Conservation (phyloP, 2,888 invertebrate genomes). For the Girardia tigrina region DNA sequence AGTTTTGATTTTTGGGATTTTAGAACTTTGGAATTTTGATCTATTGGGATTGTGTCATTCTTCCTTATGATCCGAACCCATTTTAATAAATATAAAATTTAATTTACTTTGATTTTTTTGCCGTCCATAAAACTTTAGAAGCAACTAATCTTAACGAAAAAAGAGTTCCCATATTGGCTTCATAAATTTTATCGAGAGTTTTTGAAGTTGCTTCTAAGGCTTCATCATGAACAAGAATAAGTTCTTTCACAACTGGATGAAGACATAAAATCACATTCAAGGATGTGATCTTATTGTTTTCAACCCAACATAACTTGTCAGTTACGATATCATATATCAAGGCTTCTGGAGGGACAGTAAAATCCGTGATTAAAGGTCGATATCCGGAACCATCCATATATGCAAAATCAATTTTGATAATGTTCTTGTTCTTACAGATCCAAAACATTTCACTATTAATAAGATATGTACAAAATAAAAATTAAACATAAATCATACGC, state of each 20-base stretch:
- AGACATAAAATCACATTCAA: neutral
- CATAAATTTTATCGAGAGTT: neutral
- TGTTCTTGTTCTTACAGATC: neutral
- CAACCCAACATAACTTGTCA: neutral
- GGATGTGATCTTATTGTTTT: neutral
- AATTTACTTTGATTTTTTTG: neutral
- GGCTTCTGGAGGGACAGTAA: neutral
- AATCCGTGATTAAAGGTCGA: neutral
- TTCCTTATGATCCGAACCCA: too few relatives aligned
- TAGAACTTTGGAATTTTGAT: too few relatives aligned
- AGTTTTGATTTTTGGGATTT: too few relatives aligned
- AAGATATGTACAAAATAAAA: neutral
- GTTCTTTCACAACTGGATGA: neutral
- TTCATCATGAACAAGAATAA: neutral
- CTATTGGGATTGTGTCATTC: too few relatives aligned
- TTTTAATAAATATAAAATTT: too few relatives aligned
- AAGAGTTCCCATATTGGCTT: neutral
- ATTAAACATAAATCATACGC: neutral
- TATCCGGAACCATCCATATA: neutral
- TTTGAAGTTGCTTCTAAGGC: constrained; percentile 3
- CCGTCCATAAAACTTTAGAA: neutral
- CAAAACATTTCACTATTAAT: constrained; percentile 7
- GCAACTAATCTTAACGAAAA: neutral
- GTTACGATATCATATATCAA: neutral
- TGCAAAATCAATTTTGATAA: constrained; percentile 11